phyloP scores from a whole-genome alignment of 2,113 vertebrate species.

The Otocyon megalotis region DNA sequence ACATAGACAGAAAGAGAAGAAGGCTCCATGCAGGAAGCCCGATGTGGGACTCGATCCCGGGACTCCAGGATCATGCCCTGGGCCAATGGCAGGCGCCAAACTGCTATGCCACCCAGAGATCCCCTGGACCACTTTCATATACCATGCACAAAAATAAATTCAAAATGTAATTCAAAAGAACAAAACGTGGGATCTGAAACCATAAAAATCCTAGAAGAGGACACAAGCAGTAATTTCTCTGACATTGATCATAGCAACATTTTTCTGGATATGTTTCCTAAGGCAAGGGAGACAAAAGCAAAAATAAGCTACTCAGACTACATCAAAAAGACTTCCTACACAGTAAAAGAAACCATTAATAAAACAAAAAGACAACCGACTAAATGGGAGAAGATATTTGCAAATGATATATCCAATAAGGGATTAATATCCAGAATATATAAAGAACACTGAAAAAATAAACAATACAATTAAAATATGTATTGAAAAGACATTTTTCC shows the following conservation, averaged over 20 bases:
- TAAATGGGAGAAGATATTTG: not conserved
- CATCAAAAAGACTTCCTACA: not conserved
- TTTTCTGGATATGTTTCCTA: not conserved
- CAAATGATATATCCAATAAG: not conserved
- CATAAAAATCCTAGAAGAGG: not conserved
- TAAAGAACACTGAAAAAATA: not conserved
- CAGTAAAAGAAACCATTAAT: not conserved
- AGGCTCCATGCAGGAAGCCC: too few species aligned
- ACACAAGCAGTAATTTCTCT: not conserved
- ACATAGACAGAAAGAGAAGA: too few species aligned
- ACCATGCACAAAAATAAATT: not conserved
- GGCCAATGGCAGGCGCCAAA: too few species aligned
- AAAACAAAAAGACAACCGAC: not conserved
- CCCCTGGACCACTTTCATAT: not conserved
- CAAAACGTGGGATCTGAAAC: not conserved
- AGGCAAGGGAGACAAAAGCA: not conserved
- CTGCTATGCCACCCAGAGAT: too few species aligned
- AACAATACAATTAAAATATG: not conserved
- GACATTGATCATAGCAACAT: not conserved
- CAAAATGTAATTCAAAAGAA: not conserved
- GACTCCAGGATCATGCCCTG: too few species aligned
- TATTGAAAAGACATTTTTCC: not conserved
- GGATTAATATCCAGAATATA: not conserved
- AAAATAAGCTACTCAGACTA: not conserved
- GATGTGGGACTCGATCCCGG: too few species aligned